These are phyloP conservation scores for Dendrocopos noguchii DNA, from an alignment of 2,113 vertebrate genomes.

Conservation along the genomic window DNA sequence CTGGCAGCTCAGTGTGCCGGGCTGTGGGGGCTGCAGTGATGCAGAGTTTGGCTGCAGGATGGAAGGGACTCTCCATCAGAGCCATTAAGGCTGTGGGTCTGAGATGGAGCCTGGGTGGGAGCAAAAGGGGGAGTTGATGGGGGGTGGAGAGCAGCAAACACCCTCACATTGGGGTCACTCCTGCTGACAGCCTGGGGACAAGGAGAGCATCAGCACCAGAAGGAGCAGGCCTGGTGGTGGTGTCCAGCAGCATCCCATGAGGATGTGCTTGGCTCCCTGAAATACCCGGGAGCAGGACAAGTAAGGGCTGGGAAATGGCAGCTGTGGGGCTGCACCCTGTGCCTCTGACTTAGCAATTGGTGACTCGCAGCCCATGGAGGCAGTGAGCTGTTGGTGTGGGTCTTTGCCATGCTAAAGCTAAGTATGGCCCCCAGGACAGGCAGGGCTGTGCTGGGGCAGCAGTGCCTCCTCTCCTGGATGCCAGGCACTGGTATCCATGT, in stretches of 20 bases:
- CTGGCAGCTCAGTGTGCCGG: background rate
- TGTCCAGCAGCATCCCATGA: background rate
- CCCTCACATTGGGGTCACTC: background rate
- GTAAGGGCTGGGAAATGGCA: background rate
- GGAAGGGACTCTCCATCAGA: background rate
- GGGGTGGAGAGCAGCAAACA: background rate
- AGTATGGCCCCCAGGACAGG: background rate
- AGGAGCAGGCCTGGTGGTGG: background rate
- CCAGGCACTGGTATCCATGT: background rate
- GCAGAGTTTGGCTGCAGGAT: accelerated
- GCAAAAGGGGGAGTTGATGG: background rate
- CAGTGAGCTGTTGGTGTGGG: background rate
- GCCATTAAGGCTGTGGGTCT: background rate
- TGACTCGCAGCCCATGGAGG: background rate
- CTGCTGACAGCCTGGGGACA: accelerated
- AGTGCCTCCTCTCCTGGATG: background rate
- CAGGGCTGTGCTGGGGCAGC: background rate
- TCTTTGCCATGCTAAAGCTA: background rate
- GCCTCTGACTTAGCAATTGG: background rate
- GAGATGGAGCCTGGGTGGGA: background rate
- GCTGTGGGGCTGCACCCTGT: background rate
- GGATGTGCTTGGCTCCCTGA: accelerated
- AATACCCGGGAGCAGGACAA: background rate
- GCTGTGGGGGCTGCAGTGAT: accelerated
- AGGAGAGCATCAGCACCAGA: background rate